phyloP scores from a whole-genome alignment of 2,113 vertebrate species.

The Corythoichthys intestinalis region DNA sequence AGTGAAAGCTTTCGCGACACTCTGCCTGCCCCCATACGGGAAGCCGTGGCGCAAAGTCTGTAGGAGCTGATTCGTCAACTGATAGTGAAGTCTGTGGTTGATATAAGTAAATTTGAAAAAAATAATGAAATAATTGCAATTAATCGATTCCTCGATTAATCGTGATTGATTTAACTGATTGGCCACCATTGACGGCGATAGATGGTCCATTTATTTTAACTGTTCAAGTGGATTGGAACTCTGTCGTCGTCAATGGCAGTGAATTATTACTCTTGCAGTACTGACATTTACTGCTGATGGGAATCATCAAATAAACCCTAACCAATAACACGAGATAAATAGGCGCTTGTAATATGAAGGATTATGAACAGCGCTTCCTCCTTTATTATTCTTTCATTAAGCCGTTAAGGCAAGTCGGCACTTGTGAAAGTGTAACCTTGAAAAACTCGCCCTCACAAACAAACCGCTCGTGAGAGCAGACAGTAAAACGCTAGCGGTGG shows the following conservation, averaged over 20 bases:
- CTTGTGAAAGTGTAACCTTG: conserved; percentile 3
- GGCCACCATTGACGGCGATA: no score
- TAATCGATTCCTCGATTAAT: no score
- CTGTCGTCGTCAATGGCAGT: neutral
- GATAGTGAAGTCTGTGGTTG: no score
- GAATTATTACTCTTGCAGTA: conserved; percentile 29
- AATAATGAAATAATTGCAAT: neutral
- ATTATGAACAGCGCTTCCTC: neutral
- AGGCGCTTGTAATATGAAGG: conserved; percentile 9
- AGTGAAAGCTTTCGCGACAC: no score
- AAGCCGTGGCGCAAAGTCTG: no score
- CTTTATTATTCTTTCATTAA: conserved; percentile 10
- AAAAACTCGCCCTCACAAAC: no score
- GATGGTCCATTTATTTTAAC: no score
- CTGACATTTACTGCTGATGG: conserved; percentile 14
- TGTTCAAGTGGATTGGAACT: no score
- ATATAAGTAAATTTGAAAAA: no score
- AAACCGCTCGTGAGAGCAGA: neutral
- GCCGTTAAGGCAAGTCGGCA: neutral
- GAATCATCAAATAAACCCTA: conserved; percentile 12
- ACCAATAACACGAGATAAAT: conserved; percentile 13
- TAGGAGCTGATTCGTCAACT: no score
- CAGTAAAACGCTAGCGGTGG: neutral
- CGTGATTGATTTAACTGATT: no score
- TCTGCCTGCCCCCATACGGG: no score